phyloP scores from a whole-genome alignment of 2,888 invertebrate genomes.

The Caenorhabditis plicata region DNA sequence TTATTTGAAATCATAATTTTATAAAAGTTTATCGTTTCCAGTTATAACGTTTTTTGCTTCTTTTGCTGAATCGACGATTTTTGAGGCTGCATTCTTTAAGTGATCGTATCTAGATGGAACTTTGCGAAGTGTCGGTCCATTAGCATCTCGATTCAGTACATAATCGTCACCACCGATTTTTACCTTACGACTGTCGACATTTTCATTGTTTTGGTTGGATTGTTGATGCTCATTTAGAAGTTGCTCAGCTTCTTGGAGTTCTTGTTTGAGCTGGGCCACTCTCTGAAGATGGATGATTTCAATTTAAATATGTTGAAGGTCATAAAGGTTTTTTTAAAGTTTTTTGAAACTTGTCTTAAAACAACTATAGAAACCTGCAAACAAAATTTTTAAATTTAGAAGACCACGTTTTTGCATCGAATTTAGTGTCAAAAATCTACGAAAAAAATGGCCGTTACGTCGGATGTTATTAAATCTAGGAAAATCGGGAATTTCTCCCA shows the following conservation, averaged over 20 bases:
- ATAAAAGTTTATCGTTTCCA: slow-evolving; percentile 2
- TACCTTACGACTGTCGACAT: slow-evolving; percentile 2
- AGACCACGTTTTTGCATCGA: too few species aligned
- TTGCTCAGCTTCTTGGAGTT: slow-evolving; percentile 41
- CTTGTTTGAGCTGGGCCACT: slow-evolving; percentile 40
- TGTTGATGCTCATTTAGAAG: slow-evolving; percentile 13
- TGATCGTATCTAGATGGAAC: slow-evolving; percentile 18
- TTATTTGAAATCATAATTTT: background rate
- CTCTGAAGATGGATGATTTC: slow-evolving; percentile 27
- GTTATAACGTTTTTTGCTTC: slow-evolving; percentile 25
- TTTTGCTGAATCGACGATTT: slow-evolving; percentile 21
- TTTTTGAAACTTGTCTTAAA: too few species aligned
- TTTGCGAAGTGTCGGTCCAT: background rate
- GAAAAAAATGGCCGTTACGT: too few species aligned
- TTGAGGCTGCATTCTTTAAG: slow-evolving; percentile 20
- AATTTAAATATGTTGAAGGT: too few species aligned
- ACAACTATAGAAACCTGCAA: too few species aligned
- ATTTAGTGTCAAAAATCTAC: too few species aligned
- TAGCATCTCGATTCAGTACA: background rate
- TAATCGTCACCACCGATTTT: background rate
- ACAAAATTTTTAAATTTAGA: too few species aligned
- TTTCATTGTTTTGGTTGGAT: slow-evolving; percentile 12
- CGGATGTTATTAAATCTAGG: too few species aligned
- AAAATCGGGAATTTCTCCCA: too few species aligned
- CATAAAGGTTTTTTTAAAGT: too few species aligned